Conservation (phyloP, 2,888 invertebrate genomes). For the Dasysyrphus tricinctus region DNA sequence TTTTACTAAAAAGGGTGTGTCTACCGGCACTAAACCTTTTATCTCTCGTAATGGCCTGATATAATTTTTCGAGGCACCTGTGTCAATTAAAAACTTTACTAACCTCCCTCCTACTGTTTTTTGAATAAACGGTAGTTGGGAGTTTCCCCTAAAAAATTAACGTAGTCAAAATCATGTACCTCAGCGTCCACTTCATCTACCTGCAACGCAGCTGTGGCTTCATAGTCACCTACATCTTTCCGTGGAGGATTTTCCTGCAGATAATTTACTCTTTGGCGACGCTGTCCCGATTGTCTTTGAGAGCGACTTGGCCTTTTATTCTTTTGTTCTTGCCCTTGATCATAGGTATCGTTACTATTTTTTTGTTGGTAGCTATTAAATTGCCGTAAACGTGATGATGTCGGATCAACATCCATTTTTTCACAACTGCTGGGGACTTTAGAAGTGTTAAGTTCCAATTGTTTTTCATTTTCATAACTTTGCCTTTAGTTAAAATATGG, state of each 20-base stretch:
- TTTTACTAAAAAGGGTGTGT: not conserved
- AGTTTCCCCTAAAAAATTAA: constrained; percentile 64
- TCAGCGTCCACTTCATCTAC: constrained; percentile 29
- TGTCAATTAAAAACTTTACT: constrained; percentile 17
- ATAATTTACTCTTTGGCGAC: constrained; percentile 61
- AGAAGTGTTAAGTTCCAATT: too few species aligned
- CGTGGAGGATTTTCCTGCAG: constrained; percentile 36
- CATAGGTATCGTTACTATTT: too few species aligned
- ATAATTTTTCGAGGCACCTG: constrained; percentile 63
- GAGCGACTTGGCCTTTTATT: too few species aligned
- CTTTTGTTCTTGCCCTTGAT: constrained; percentile 9
- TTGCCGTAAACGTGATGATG: too few species aligned
- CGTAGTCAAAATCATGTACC: constrained; percentile 15
- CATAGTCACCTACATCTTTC: constrained; percentile 15
- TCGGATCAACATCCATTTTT: too few species aligned
- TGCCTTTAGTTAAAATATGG: not conserved
- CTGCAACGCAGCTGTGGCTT: constrained; percentile 4
- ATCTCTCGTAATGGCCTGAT: not conserved
- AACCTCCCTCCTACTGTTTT: constrained; percentile 53
- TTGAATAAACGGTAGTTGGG: constrained; percentile 60
- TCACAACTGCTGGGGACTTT: too few species aligned
- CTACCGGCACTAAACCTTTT: not conserved
- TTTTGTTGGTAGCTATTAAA: too few species aligned
- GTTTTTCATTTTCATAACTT: not conserved
- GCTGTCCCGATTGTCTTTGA: constrained; percentile 49